Conservation (phyloP, 2,888 invertebrate genomes). For the Colletes collaris region DNA sequence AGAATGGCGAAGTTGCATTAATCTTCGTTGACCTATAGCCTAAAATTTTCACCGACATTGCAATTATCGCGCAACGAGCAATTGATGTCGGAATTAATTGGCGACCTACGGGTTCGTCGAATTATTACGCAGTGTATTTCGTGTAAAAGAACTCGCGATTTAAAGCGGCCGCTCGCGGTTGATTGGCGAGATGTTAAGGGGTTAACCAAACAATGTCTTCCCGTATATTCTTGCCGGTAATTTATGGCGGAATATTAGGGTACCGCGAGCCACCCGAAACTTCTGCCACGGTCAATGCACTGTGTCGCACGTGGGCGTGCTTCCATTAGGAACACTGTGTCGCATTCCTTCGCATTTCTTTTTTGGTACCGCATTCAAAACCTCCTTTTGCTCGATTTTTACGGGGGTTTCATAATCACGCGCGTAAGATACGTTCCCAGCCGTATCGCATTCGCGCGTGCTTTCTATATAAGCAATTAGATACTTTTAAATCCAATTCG, state of each 20-base stretch:
- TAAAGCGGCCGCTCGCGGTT: slow-evolving; percentile 19
- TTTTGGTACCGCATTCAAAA: slow-evolving; percentile 14
- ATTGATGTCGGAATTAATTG: neutral
- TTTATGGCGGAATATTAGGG: slow-evolving; percentile 62
- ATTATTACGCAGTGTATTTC: neutral
- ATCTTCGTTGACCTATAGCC: too few species aligned
- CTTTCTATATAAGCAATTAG: neutral
- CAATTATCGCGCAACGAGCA: too few species aligned
- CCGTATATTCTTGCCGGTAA: slow-evolving; percentile 52
- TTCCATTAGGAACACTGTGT: slow-evolving; percentile 53
- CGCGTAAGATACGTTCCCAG: slow-evolving; percentile 6
- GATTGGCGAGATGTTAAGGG: slow-evolving; percentile 51
- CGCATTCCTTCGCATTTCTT: slow-evolving; percentile 42
- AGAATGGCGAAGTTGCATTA: too few species aligned
- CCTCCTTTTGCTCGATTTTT: slow-evolving; percentile 1
- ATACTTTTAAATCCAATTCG: too few species aligned
- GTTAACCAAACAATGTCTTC: slow-evolving; percentile 51
- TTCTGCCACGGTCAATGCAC: slow-evolving; percentile 56
- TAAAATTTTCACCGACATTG: too few species aligned
- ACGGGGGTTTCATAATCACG: slow-evolving; percentile 34
- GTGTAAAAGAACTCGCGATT: slow-evolving; percentile 8
- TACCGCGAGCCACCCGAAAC: slow-evolving; percentile 53
- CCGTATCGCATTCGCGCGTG: neutral
- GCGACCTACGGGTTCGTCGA: neutral
- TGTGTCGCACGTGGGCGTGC: slow-evolving; percentile 52